Conservation (phyloP, 2,113 vertebrate genomes). For the Lophochroa leadbeateri region DNA sequence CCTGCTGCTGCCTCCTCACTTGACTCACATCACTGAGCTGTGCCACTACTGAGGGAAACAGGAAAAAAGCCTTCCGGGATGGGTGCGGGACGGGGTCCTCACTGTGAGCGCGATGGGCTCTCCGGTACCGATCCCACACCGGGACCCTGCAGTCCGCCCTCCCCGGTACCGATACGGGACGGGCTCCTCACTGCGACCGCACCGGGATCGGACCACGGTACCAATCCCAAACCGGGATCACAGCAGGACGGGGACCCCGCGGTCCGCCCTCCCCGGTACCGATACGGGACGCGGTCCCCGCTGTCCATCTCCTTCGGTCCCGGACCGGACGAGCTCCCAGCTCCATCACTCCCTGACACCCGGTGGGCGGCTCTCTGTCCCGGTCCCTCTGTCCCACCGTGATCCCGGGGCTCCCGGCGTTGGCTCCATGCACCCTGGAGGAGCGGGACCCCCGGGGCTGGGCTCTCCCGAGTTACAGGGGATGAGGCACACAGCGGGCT, state of each 20-base stretch:
- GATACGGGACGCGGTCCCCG: neutral
- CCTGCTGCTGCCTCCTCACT: slow-evolving; percentile 26
- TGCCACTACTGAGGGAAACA: too few relatives aligned
- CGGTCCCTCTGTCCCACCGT: neutral
- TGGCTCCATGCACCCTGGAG: neutral
- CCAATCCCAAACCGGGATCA: neutral
- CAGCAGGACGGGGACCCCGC: too few relatives aligned
- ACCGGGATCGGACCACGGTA: too few relatives aligned
- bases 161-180: neutral
- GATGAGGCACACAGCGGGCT: neutral
- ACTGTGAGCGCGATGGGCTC: neutral
- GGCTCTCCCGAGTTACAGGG: neutral
- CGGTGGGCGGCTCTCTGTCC: too few relatives aligned
- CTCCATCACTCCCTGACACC: neutral
- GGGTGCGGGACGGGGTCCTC: neutral
- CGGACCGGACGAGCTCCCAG: neutral
- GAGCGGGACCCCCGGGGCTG: neutral
- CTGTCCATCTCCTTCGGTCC: neutral
- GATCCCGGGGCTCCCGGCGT: neutral
- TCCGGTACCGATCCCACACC: neutral
- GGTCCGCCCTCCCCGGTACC: neutral
- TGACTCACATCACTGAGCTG: too few relatives aligned
- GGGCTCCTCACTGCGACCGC: neutral
- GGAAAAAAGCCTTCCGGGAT: too few relatives aligned
- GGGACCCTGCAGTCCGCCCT: neutral